A percentile compares a stretch with the other conserved stretches of the same genome.
These are phyloP conservation scores for Lanius collurio DNA, from an alignment of 2,113 vertebrate genomes.

Conservation along the genomic window DNA sequence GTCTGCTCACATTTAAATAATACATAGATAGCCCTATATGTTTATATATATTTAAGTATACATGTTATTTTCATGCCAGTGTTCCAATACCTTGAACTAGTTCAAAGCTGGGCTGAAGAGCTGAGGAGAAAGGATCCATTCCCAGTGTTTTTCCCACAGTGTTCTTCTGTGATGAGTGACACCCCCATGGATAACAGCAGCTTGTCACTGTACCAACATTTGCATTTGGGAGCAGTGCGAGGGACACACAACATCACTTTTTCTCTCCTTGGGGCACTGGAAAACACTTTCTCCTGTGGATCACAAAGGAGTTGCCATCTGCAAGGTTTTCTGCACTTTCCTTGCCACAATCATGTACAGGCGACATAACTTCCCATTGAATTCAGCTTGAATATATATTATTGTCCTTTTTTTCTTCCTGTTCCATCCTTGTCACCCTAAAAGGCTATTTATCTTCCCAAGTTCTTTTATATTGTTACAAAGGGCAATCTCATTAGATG, in stretches of 20 bases:
- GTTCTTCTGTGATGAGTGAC: background rate
- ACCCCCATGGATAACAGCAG: background rate
- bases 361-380: background rate
- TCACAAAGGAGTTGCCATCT: background rate
- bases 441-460: background rate
- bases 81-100: background rate
- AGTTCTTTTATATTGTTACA: background rate
- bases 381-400: background rate
- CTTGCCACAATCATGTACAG: background rate
- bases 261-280: background rate
- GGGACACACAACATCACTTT: background rate
- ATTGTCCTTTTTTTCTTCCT: background rate
- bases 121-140: background rate
- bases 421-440: background rate
- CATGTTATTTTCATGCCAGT: background rate
- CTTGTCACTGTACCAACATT: background rate
- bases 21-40: background rate
- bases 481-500: background rate
- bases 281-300: background rate
- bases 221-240: background rate
- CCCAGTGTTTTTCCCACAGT: background rate
- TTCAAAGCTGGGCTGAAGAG: background rate
- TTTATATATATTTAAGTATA: background rate
- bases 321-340: background rate
- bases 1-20: background rate